phyloP scores from a whole-genome alignment of 2,888 invertebrate species.

The Dicycla oo region DNA sequence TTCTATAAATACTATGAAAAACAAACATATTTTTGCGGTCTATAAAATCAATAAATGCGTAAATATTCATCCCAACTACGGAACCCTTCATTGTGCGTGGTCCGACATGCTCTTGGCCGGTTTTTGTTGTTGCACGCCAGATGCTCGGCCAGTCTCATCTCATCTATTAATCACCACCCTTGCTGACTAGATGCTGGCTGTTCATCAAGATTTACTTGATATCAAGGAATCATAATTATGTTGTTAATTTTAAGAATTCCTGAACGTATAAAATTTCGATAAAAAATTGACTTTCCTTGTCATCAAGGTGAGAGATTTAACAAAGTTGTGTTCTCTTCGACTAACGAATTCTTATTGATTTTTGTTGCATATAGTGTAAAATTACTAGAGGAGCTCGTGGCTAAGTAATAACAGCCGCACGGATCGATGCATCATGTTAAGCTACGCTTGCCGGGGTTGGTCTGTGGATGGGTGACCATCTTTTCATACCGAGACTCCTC shows the following conservation, averaged over 20 bases:
- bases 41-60: not conserved
- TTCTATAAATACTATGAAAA: not conserved
- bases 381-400: too few relatives aligned
- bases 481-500: too few relatives aligned
- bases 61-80: not conserved
- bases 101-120: not conserved
- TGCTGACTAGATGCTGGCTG: not conserved
- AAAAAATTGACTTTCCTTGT: slow-evolving; percentile 24
- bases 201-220: slow-evolving; percentile 8
- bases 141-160: too few relatives aligned
- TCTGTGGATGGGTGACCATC: too few relatives aligned
- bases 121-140: not conserved
- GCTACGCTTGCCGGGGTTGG: too few relatives aligned
- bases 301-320: not conserved
- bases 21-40: not conserved
- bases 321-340: not conserved
- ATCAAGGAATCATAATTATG: not conserved
- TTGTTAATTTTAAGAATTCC: slow-evolving; percentile 11
- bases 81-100: not conserved
- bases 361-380: not conserved
- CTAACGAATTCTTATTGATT: not conserved
- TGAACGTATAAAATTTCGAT: not conserved
- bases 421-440: too few relatives aligned
- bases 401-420: too few relatives aligned
- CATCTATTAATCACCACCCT: not conserved